A percentile compares a stretch with the other conserved stretches of the same genome.
Conservation (phyloP, 2,113 vertebrate species). For the Sakesphorus luctuosus region DNA sequence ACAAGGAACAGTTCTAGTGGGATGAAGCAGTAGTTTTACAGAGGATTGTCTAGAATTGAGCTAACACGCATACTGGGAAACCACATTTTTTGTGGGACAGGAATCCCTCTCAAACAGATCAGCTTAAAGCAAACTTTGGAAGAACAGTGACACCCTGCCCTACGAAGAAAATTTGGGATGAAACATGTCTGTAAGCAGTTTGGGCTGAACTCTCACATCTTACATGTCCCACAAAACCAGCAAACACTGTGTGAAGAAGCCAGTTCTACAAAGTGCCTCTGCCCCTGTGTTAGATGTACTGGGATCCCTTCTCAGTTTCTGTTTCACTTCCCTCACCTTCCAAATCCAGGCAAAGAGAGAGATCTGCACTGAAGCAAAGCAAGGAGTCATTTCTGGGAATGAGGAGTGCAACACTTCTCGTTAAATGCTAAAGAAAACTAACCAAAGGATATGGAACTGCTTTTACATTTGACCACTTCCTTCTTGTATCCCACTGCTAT, state of each 20-base stretch:
- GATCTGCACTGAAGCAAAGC: background rate
- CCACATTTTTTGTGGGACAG: background rate
- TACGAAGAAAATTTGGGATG: background rate
- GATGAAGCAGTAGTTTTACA: background rate
- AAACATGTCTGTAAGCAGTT: background rate
- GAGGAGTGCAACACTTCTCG: background rate
- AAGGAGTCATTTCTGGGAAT: background rate
- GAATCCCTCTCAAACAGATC: background rate
- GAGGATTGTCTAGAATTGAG: background rate
- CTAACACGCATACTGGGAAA: background rate
- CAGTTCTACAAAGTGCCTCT: background rate
- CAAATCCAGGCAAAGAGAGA: background rate
- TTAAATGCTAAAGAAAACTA: background rate
- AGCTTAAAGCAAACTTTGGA: background rate
- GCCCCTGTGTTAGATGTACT: rapidly evolving
- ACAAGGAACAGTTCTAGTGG: background rate
- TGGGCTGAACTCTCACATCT: background rate
- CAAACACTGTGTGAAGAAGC: background rate
- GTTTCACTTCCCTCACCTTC: background rate
- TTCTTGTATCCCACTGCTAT: background rate
- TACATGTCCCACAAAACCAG: background rate
- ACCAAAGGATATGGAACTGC: background rate
- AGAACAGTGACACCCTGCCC: background rate
- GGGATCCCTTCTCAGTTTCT: background rate
- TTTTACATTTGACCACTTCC: background rate